Evolutionary conservation across 2,113 vertebrate genomes (phyloP).

Genomic region (Crotalus tigris): DNA sequence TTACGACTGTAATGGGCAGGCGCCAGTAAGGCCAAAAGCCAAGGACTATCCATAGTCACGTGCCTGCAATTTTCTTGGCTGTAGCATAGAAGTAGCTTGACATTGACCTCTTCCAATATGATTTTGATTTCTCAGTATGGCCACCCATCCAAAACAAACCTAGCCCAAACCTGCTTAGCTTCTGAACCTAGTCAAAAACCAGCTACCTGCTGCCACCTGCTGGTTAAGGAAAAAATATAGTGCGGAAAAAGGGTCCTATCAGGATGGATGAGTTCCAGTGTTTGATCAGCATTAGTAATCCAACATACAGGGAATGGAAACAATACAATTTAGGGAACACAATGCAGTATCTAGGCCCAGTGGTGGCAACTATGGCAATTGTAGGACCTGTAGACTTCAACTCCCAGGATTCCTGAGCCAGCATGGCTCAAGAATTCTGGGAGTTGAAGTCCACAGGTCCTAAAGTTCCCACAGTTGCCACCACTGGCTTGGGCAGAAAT

Average conservation of each 20-base stretch:
- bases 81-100: background rate
- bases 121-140: background rate
- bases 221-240: conserved; percentile 44
- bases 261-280: conserved; percentile 54
- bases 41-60: background rate
- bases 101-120: background rate
- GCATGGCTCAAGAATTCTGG: no score
- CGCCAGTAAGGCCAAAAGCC: no score
- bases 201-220: conserved; percentile 43
- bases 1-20: no score
- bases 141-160: background rate
- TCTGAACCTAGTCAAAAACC: background rate
- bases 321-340: conserved; percentile 13
- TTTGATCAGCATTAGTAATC: conserved; percentile 44
- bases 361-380: no score
- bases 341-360: conserved; percentile 11
- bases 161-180: background rate
- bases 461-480: no score
- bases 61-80: background rate
- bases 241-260: conserved; percentile 56
- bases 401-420: no score
- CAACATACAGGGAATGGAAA: background rate
- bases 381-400: no score
- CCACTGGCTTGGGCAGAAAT: background rate
- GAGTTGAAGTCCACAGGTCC: no score